Percentiles rank a stretch among this genome's conserved stretches.
These are phyloP conservation scores for Priocnemis perturbator DNA, from an alignment of 2,888 invertebrate genomes.

Conservation along the genomic window DNA sequence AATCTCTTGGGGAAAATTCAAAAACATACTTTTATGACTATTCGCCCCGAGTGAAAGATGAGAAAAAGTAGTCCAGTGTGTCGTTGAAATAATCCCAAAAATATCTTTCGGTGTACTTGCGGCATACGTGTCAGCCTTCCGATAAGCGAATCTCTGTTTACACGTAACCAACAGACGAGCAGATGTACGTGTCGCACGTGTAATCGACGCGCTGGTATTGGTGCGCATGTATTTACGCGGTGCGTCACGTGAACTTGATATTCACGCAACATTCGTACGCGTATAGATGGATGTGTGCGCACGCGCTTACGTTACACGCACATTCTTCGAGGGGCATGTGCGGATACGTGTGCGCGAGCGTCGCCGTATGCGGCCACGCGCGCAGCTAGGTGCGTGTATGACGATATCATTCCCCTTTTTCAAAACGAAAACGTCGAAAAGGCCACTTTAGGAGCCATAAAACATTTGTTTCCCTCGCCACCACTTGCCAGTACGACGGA, in stretches of 20 bases:
- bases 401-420: slow-evolving; percentile 39
- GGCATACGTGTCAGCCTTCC: slow-evolving; percentile 47
- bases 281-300: too few species aligned
- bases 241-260: slow-evolving; percentile 56
- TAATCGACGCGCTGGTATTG: slow-evolving; percentile 43
- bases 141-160: slow-evolving; percentile 62
- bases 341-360: neutral
- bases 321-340: neutral
- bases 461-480: slow-evolving; percentile 71
- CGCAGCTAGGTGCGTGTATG: slow-evolving; percentile 27
- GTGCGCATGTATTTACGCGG: slow-evolving; percentile 45
- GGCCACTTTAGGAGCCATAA: slow-evolving; percentile 70
- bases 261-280: slow-evolving; percentile 26
- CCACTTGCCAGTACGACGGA: slow-evolving; percentile 40
- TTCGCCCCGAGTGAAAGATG: too few species aligned
- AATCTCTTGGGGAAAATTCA: too few species aligned
- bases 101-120: slow-evolving; percentile 40
- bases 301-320: slow-evolving; percentile 9
- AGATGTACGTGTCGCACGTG: slow-evolving; percentile 60
- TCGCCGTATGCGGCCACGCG: slow-evolving; percentile 23
- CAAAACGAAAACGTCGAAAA: slow-evolving; percentile 59
- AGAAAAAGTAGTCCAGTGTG: slow-evolving; percentile 42
- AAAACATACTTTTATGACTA: too few species aligned
- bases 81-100: slow-evolving; percentile 52
- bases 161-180: slow-evolving; percentile 59